A percentile compares a stretch with the other conserved stretches of the same genome.
Conservation (phyloP, 2,888 invertebrate species). For the Notodonta ziczac region DNA sequence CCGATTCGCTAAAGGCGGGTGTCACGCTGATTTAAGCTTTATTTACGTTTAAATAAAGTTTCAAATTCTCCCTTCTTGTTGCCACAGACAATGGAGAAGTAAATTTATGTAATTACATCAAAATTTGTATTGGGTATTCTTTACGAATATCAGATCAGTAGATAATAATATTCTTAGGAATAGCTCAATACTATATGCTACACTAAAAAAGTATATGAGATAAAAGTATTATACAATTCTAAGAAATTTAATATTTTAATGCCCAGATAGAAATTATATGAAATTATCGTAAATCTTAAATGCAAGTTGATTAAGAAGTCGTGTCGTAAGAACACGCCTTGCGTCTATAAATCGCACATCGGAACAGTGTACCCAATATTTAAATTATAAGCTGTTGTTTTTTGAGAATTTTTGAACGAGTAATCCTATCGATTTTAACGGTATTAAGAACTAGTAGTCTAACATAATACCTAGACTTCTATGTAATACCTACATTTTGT, state of each 20-base stretch:
- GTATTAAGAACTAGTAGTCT: background rate
- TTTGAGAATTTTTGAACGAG: background rate
- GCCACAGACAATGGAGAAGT: background rate
- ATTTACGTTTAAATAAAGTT: background rate
- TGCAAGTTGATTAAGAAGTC: background rate
- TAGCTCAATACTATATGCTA: too few relatives aligned
- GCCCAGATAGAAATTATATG: too few relatives aligned
- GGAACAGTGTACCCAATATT: background rate
- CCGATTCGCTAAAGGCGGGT: slow-evolving; percentile 10
- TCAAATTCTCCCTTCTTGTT: background rate
- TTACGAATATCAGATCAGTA: too few relatives aligned
- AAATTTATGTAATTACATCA: background rate
- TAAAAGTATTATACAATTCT: too few relatives aligned
- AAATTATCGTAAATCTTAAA: background rate
- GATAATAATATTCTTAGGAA: too few relatives aligned
- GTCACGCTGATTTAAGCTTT: background rate
- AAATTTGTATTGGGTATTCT: too few relatives aligned
- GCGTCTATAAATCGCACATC: slow-evolving; percentile 13
- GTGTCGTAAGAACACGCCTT: slow-evolving; percentile 4
- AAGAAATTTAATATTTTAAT: too few relatives aligned
- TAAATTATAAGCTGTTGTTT: background rate
- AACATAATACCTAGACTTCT: background rate
- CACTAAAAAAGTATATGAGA: too few relatives aligned
- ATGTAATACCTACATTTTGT: background rate
- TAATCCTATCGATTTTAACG: background rate